phyloP scores from a whole-genome alignment of 2,113 vertebrate genomes.

The Phrynosoma blainvillii region DNA sequence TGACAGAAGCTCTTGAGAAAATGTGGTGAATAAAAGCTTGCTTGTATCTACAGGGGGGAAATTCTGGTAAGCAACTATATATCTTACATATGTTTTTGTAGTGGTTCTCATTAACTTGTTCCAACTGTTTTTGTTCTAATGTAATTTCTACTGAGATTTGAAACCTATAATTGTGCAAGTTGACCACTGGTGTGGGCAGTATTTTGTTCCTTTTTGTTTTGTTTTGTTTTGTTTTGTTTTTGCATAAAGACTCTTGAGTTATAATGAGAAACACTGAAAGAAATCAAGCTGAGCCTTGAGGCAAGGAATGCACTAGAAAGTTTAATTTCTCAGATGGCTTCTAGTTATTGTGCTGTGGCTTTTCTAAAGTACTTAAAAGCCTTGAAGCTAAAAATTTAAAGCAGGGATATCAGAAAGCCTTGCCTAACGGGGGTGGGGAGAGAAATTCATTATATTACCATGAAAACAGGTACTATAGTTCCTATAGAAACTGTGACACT shows the following conservation, averaged over 20 bases:
- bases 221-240: neutral
- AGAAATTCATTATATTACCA: neutral
- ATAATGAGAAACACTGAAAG: slow-evolving; percentile 50
- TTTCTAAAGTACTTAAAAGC: slow-evolving; percentile 41
- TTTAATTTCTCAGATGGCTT: slow-evolving; percentile 63
- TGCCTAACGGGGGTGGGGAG: neutral
- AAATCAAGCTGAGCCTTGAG: slow-evolving; percentile 48
- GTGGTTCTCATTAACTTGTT: slow-evolving; percentile 10
- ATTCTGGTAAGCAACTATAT: slow-evolving; percentile 60
- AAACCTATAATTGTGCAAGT: slow-evolving; percentile 17
- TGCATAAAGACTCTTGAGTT: neutral
- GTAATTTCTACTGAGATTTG: neutral
- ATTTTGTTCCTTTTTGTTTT: slow-evolving; percentile 32
- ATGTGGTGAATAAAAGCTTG: slow-evolving; percentile 69
- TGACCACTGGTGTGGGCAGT: slow-evolving; percentile 4
- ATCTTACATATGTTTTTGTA: slow-evolving; percentile 19
- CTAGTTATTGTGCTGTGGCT: slow-evolving; percentile 54
- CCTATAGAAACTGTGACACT: neutral
- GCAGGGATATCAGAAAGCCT: slow-evolving; percentile 18
- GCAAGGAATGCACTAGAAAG: slow-evolving; percentile 29
- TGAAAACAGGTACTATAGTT: slow-evolving; percentile 24
- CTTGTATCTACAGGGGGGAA: slow-evolving; percentile 39
- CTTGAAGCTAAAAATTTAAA: slow-evolving; percentile 38
- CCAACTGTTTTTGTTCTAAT: slow-evolving; percentile 3
- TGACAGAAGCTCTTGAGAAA: slow-evolving; percentile 44